Evolutionary conservation across 2,888 invertebrate species (phyloP).

Genomic region (Notodonta dromedarius): DNA sequence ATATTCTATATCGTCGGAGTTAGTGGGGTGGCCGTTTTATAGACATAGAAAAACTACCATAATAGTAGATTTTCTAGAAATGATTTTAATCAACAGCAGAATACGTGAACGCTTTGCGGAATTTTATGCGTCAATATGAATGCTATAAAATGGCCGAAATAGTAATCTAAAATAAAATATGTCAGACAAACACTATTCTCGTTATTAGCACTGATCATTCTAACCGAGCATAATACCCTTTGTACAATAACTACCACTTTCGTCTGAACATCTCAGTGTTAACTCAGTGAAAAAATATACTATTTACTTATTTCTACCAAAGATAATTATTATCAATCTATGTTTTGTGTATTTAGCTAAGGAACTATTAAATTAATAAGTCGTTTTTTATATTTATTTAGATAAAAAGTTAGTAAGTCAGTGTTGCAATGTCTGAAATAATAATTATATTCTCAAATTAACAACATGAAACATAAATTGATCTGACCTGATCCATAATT

Average conservation of each 20-base stretch:
- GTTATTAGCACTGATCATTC: constrained; percentile 36
- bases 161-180: constrained; percentile 15
- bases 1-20: background rate
- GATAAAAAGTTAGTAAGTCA: constrained; percentile 27
- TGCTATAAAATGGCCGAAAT: background rate
- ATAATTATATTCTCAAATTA: background rate
- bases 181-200: constrained; percentile 29
- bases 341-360: constrained; percentile 36
- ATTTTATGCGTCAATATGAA: too few species aligned
- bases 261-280: constrained; percentile 42
- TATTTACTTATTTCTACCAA: constrained; percentile 51
- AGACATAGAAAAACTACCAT: background rate
- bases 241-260: constrained; percentile 43
- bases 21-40: constrained; percentile 2
- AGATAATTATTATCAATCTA: constrained; percentile 39
- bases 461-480: too few species aligned
- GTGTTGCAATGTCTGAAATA: constrained; percentile 41
- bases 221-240: constrained; percentile 49
- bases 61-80: background rate
- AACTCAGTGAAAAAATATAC: constrained; percentile 41
- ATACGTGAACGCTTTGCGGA: too few species aligned
- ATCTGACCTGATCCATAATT: too few species aligned
- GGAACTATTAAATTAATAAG: constrained; percentile 32
- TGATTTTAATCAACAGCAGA: background rate
- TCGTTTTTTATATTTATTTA: constrained; percentile 25